These are phyloP conservation scores for Thalassarche chlororhynchos DNA, from an alignment of 2,113 vertebrate species.

Conservation along the genomic window DNA sequence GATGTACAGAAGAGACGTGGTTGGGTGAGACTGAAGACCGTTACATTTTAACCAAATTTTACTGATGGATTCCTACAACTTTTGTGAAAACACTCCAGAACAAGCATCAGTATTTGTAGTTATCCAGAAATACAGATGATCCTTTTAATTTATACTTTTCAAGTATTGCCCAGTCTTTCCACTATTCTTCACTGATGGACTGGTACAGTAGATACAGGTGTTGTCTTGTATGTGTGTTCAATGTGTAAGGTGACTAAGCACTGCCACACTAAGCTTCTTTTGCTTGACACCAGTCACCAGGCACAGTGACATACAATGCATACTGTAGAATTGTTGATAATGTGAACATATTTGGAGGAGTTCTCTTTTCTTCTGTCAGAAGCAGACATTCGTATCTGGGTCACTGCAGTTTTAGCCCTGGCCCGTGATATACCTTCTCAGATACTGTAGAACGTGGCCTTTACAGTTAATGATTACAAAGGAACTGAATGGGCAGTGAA, in stretches of 20 bases:
- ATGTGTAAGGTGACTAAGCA: neutral
- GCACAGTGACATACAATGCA: neutral
- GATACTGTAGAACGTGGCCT: neutral
- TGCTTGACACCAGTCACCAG: neutral
- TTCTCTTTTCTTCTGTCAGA: neutral
- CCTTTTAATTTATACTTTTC: neutral
- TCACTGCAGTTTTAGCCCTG: neutral
- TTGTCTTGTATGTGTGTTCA: neutral
- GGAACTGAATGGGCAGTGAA: neutral
- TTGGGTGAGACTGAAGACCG: neutral
- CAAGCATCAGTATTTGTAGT: neutral
- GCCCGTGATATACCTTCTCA: neutral
- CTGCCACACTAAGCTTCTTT: neutral
- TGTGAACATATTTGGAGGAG: neutral
- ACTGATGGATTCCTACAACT: neutral
- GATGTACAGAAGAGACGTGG: neutral
- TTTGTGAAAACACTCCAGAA: neutral
- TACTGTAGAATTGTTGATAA: neutral
- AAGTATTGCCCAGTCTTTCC: neutral
- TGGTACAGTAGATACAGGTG: neutral
- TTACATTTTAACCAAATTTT: neutral
- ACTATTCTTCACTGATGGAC: neutral
- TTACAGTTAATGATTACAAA: neutral
- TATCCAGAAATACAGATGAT: neutral
- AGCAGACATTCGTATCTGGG: neutral